Evolutionary conservation across 1,140 invertebrate species (phyloP), one percentile per base, ranked within the genome.

Genomic region (Habropoda laboriosa): DNA sequence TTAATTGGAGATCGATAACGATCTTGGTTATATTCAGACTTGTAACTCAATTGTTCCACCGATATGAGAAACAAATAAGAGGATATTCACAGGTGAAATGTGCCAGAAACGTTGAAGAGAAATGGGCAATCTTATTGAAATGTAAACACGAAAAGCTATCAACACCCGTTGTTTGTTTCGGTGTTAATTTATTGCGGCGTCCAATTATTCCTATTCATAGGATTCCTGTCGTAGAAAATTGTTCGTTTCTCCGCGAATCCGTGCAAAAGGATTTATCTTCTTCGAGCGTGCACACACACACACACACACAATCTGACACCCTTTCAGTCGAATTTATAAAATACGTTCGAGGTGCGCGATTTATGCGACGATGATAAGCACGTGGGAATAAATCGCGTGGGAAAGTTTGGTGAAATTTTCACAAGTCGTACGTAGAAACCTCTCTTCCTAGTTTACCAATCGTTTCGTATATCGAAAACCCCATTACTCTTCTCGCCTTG

Each of bases 401-500:
- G 81, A 84, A 83, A 75, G 81, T 84, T 80, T n/a, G 64, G 78
- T 75, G 82, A 84, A 71, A 83, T 84, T 84, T 84, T 84, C 82
- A 79, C 81, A 40, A 58, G 45, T 80, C 64, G 58, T 53, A 32
- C 64, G 45, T 70, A 71, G 76, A 63, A 79, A 83, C 58, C 13
- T 51, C 13, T 51, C 49, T 83, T 80, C 76, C 70, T 80, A 75
- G 64, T 74, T n/a, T 68, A 21, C 42, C 45, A 63, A 70, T 64
- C 49, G 45, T 79, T 47, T 70, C 70, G 70, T 47, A 64, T 75
- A 67, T 83, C 76, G 64, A n/a, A 80, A 79, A 84, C 45, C 45
- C 24, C 82, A 40, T 83, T 79, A 72, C 38, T 82, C 67, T 61
- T 83, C n/a, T n/a, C 73, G 40, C 13, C 61, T 53, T 74, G 81